A percentile compares a stretch with the other conserved stretches of the same genome.
Evolutionary conservation across 2,113 vertebrate genomes (phyloP).

Genomic region (Rostratula benghalensis): DNA sequence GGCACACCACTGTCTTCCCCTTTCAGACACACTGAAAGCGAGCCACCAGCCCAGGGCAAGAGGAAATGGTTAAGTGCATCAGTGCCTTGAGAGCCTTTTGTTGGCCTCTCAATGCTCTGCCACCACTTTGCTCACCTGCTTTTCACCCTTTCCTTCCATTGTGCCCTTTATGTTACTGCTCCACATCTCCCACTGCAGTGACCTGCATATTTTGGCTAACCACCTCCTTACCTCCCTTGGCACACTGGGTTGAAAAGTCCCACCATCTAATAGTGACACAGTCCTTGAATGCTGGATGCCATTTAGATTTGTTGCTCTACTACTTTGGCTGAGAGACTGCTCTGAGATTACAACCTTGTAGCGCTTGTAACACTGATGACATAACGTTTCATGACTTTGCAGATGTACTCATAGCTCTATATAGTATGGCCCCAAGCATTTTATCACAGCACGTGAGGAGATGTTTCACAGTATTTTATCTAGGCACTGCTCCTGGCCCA

Average conservation of each 20-base stretch:
- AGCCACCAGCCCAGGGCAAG: background rate
- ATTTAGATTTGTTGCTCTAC: background rate
- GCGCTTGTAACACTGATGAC: accelerated
- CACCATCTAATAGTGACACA: background rate
- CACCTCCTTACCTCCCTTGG: background rate
- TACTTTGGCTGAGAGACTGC: background rate
- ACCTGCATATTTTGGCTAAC: background rate
- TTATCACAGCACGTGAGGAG: background rate
- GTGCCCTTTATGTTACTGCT: background rate
- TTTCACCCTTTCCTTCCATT: background rate
- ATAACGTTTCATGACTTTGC: background rate
- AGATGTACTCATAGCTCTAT: background rate
- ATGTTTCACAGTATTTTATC: background rate
- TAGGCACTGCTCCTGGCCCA: conserved; percentile 36
- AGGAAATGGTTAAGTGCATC: background rate
- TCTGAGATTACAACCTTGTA: background rate
- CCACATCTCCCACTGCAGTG: background rate
- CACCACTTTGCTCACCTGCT: background rate
- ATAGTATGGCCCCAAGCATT: background rate
- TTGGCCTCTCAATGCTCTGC: background rate
- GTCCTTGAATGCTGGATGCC: background rate
- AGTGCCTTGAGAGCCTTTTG: background rate
- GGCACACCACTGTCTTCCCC: background rate
- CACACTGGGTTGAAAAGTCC: background rate
- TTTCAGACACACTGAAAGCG: accelerated